Evolutionary conservation across 2,888 invertebrate species (phyloP), one percentile per base, ranked within the genome.

Genomic region (Eupithecia pulchellata): DNA sequence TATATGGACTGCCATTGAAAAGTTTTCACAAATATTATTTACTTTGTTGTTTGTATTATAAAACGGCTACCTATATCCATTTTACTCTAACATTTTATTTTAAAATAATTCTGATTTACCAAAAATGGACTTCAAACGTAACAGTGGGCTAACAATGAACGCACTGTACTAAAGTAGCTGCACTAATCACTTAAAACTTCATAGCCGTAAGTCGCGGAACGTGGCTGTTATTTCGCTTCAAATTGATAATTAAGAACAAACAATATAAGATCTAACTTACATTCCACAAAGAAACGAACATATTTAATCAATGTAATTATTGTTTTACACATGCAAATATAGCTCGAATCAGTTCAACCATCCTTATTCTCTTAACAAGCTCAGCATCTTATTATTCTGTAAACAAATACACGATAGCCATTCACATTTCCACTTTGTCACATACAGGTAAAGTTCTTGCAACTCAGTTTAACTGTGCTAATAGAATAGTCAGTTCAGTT

Each of bases 401-500:
- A 25, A 36, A 61, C 61, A 61, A 61, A 61, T 34, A 61, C 34
- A 25, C 14, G 20, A 14, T 20, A 34, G 61, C 20, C 11, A n/a
- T 34, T 32, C 13, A 4, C 5, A 61, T 34, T 61, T 61, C 13
- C 30, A 36, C 61, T 20, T 11, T 61, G 13, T 6, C 1, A 20
- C 11, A 9, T 20, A 36, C n/a, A 25, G 2, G n/a, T 61, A 32
- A 36, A 20, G 34, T 20, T 13, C 25, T 61, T 25, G 32, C n/a
- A 32, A 61, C 20, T 34, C 20, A 13, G 66, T 62, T 36, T 62
- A 62, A 52, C 62, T 62, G 52, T 17, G 20, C 67, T 62, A 62
- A 67, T 62, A 55, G 61, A 67, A 61, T 61, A 62, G 47, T 61
- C 58, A 62, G 36, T 67, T 47, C 27, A 61, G 67, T 67, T 67